Evolutionary conservation across 1,140 invertebrate genomes (phyloP).

Genomic region (Pogonomyrmex barbatus): DNA sequence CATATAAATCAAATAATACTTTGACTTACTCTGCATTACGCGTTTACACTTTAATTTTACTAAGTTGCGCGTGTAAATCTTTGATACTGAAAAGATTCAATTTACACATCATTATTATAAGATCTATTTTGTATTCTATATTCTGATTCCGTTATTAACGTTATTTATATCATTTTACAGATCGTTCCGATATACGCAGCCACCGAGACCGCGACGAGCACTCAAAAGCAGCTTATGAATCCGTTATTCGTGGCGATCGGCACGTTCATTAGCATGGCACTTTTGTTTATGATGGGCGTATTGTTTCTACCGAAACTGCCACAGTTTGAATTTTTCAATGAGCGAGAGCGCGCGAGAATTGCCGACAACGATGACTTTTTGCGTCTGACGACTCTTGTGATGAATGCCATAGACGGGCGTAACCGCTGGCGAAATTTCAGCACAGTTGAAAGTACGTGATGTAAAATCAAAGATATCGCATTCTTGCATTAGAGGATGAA

Average conservation of each 20-base stretch:
- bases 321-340: slow-evolving; percentile 68
- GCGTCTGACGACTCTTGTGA: slow-evolving; percentile 73
- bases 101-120: not conserved
- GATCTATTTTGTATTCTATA: not conserved
- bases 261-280: slow-evolving; percentile 77
- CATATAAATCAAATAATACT: not conserved
- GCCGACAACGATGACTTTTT: slow-evolving; percentile 75
- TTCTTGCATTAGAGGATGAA: slow-evolving; percentile 11
- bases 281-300: slow-evolving; percentile 78
- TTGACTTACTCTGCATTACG: not conserved
- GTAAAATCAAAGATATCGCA: not conserved
- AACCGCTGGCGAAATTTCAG: slow-evolving; percentile 59
- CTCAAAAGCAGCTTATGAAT: slow-evolving; percentile 75
- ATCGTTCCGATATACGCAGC: slow-evolving; percentile 49
- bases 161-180: slow-evolving; percentile 64
- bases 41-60: not conserved
- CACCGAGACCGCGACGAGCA: slow-evolving; percentile 56
- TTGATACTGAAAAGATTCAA: not conserved
- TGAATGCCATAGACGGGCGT: slow-evolving; percentile 73
- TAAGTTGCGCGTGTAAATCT: not conserved
- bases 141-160: not conserved
- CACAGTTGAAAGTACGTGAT: not conserved
- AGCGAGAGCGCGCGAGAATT: slow-evolving; percentile 35
- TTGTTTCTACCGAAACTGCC: slow-evolving; percentile 74
- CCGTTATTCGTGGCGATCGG: slow-evolving; percentile 79